A percentile compares a stretch with the other conserved stretches of the same genome.
These are phyloP conservation scores for Leucophenga montana DNA, from an alignment of 2,888 invertebrate genomes.

Conservation along the genomic window DNA sequence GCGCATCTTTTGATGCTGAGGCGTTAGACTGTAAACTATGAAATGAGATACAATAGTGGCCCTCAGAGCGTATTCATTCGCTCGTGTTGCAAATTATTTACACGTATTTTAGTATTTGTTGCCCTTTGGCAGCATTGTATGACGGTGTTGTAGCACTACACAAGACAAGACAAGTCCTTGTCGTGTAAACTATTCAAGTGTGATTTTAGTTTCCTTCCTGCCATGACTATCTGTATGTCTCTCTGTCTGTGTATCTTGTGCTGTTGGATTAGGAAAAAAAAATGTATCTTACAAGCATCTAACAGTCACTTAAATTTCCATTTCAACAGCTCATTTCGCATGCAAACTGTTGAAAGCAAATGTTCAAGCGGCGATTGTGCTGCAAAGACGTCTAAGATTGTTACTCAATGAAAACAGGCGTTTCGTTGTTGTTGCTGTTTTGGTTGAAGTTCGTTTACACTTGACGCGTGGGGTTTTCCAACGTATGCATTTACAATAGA, in stretches of 20 bases:
- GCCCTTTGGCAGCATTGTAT: conserved; percentile 49
- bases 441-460: conserved; percentile 19
- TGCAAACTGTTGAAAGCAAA: conserved; percentile 55
- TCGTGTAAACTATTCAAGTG: no score
- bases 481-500: neutral
- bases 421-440: neutral
- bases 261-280: conserved; percentile 40
- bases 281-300: conserved; percentile 42
- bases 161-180: no score
- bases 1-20: conserved; percentile 34
- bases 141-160: neutral
- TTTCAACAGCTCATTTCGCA: conserved; percentile 68
- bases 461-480: neutral
- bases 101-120: conserved; percentile 51
- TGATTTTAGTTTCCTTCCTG: conserved; percentile 26
- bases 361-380: conserved; percentile 23
- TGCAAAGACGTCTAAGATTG: conserved; percentile 17
- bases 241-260: no score
- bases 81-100: conserved; percentile 52
- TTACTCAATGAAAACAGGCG: no score
- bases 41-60: conserved; percentile 56
- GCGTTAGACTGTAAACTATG: conserved; percentile 69
- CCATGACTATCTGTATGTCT: conserved; percentile 52
- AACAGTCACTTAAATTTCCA: conserved; percentile 66
- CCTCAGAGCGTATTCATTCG: conserved; percentile 11